Evolutionary conservation across 2,797 vertebrate genomes (phyloP).

Genomic region (Chloroceryle amazona): DNA sequence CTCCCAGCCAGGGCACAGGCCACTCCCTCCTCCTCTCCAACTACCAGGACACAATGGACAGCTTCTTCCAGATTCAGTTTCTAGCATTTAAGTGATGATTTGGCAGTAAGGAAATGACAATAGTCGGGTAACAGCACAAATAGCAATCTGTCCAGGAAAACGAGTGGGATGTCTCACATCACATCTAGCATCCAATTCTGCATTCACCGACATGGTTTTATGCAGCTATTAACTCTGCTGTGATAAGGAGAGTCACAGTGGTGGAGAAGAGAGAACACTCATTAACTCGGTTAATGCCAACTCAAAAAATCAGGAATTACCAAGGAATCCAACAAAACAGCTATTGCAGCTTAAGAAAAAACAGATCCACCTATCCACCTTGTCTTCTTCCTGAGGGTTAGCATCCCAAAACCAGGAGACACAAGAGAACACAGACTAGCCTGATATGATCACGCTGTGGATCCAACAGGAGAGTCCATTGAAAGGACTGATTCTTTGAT

Average conservation of each 20-base stretch:
- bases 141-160: not conserved
- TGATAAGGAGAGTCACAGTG: not conserved
- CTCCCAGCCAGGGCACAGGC: not conserved
- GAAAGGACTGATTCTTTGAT: not conserved
- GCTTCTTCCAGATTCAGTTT: not conserved
- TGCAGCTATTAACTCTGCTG: slow-evolving; percentile 26
- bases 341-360: not conserved
- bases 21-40: not conserved
- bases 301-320: not conserved
- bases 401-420: not conserved
- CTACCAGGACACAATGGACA: not conserved
- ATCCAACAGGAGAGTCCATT: not conserved
- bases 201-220: not conserved
- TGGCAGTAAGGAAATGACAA: not conserved
- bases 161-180: not conserved
- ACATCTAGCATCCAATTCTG: slow-evolving; percentile 1
- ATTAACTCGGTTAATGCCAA: not conserved
- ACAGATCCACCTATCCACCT: not conserved
- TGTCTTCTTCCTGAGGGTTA: not conserved
- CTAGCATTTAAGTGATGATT: not conserved
- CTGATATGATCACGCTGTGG: not conserved
- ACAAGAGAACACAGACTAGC: not conserved
- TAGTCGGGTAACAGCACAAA: not conserved
- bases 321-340: not conserved
- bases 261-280: not conserved